Conservation (phyloP, 2,888 invertebrate genomes). For the Pachymerium ferrugineum region DNA sequence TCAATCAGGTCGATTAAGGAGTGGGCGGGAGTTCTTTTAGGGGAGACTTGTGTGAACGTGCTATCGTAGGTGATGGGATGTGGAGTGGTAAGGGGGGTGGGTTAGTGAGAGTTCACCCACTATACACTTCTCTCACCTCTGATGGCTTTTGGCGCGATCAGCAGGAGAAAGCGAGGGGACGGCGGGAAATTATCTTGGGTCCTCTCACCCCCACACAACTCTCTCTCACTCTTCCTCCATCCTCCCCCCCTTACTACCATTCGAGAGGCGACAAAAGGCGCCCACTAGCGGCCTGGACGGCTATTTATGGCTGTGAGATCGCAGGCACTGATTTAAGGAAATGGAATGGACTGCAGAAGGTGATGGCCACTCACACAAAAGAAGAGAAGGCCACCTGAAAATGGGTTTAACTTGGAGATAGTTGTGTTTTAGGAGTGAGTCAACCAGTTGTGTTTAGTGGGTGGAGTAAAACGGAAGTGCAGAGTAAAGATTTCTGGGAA, state of each 20-base stretch:
- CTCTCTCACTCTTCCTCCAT: not conserved
- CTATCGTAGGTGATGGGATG: conserved; percentile 27
- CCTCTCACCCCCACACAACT: conserved; percentile 27
- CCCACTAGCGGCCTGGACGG: conserved; percentile 27
- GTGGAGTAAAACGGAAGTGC: no score
- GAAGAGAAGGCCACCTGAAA: conserved; percentile 21
- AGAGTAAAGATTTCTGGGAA: no score
- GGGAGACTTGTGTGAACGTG: conserved; percentile 25
- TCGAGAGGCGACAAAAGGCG: conserved; percentile 27
- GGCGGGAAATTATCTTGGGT: conserved; percentile 27
- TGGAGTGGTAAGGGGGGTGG: conserved; percentile 3
- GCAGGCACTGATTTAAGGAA: conserved; percentile 24
- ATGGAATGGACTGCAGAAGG: conserved; percentile 23
- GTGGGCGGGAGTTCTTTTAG: conserved; percentile 14
- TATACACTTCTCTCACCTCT: conserved; percentile 27
- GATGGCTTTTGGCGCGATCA: conserved; percentile 27
- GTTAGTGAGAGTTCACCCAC: conserved; percentile 16
- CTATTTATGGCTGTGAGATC: conserved; percentile 24
- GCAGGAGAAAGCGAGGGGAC: conserved; percentile 27
- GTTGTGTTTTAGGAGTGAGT: not conserved
- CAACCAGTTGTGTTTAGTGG: no score
- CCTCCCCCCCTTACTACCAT: conserved; percentile 2
- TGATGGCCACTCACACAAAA: conserved; percentile 27
- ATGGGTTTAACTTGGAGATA: not conserved
- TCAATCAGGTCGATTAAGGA: conserved; percentile 27